phyloP scores from a whole-genome alignment of 2,888 invertebrate species.

The Eristalinus sepulchralis region DNA sequence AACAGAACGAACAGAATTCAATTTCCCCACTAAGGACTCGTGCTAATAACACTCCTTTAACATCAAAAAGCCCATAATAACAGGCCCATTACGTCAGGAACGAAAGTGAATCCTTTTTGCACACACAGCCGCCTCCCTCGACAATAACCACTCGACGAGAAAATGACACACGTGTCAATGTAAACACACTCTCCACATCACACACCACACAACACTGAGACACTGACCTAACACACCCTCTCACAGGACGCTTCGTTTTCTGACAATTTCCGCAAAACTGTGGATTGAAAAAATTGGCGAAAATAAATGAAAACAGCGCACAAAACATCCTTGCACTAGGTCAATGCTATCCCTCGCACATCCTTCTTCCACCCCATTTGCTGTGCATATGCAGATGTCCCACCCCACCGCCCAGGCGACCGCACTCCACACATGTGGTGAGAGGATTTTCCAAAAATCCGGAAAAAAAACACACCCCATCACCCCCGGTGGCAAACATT shows the following conservation, averaged over 20 bases:
- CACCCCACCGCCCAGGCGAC: slow-evolving; percentile 21
- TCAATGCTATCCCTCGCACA: slow-evolving; percentile 22
- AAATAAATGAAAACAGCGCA: neutral
- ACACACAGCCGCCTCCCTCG: slow-evolving; percentile 24
- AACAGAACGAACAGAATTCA: slow-evolving; percentile 17
- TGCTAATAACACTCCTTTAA: slow-evolving; percentile 63
- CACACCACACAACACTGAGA: slow-evolving; percentile 4
- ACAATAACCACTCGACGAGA: slow-evolving; percentile 30
- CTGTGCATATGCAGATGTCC: slow-evolving; percentile 52
- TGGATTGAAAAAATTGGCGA: slow-evolving; percentile 5
- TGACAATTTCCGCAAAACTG: slow-evolving; percentile 28
- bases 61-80: slow-evolving; percentile 67
- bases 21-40: slow-evolving; percentile 24
- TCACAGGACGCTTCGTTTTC: neutral
- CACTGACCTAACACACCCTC: slow-evolving; percentile 48
- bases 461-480: slow-evolving; percentile 38
- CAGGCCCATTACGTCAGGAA: slow-evolving; percentile 51
- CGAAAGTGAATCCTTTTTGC: slow-evolving; percentile 66
- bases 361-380: slow-evolving; percentile 59
- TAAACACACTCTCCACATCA: neutral
- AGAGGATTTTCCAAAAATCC: slow-evolving; percentile 46
- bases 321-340: slow-evolving; percentile 61
- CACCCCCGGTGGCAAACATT: slow-evolving; percentile 9
- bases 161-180: slow-evolving; percentile 36
- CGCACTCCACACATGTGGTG: slow-evolving; percentile 39